Base-by-base conservation (phyloP, 2,888 invertebrate species). In the Caenorhabditis sp. region DNA sequence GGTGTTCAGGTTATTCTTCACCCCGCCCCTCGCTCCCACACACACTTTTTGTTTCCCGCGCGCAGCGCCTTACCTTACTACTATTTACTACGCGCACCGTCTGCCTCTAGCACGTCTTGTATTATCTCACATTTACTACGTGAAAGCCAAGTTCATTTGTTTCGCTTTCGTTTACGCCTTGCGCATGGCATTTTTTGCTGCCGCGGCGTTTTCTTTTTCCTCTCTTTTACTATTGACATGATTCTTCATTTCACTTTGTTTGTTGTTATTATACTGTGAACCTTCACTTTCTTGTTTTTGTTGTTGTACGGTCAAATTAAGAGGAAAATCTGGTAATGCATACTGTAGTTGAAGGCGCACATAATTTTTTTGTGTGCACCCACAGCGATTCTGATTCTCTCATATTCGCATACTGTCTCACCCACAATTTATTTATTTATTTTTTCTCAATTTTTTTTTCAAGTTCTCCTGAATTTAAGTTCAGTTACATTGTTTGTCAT, bases 1-100 rank as follows among this genome's bases (percentile, higher is more conserved):
- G 43, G 43, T 69, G 64, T 64, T 69, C 69, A 59, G 62, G 54
- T 49, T 58, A 57, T 50, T 50, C 53, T 27, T 50, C 23, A 27
- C 55, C 23, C 49, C 53, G n/a, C 59, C 50, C 24, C 59, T 43
- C 21, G 37, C 37, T 53, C 24, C 37, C 54, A 54, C 55, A 27
- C 62, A 53, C 54, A 26, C 37, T 43, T 62, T 62, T 5, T 26
- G 6, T 57, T 23, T 57, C 27, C n/a, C n/a, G n/a, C n/a, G n/a
- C n/a, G n/a, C n/a, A n/a, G n/a, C n/a, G n/a, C n/a, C 27, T 57
- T 57, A 21, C 54, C 3, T 12, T 4, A 14, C 12, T 21, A 5
- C 21, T 54, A 23, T 23, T 26, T 57, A n/a, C n/a, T 57, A n/a
- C 26, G 31, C 31, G 43, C 43, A 43, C 43, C 14, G 43, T 43